A percentile compares a stretch with the other conserved stretches of the same genome.
Conservation (phyloP, 1,140 invertebrate species). For the Cataglyphis hispanica region DNA sequence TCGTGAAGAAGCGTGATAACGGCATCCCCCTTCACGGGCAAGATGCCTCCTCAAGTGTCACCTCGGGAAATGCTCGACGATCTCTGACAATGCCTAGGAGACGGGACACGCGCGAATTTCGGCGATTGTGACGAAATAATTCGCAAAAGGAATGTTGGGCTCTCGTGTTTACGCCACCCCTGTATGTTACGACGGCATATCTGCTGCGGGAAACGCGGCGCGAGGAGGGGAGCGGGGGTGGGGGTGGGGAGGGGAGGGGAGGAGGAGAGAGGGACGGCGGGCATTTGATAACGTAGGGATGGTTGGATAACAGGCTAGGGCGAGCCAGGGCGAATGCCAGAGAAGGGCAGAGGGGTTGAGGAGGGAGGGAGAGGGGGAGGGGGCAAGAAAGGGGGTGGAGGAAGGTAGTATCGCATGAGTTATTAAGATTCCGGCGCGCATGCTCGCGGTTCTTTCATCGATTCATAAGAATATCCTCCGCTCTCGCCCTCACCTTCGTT, state of each 20-base stretch:
- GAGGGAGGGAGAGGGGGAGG: conserved; percentile 12
- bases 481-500: conserved; percentile 59
- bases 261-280: conserved; percentile 52
- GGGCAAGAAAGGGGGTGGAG: neutral
- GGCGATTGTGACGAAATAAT: conserved; percentile 54
- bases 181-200: conserved; percentile 78
- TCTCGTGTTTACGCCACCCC: conserved; percentile 77
- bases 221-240: no score
- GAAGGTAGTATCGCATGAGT: conserved; percentile 82
- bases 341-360: no score
- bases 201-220: conserved; percentile 63
- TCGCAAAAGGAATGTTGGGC: conserved; percentile 66
- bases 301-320: conserved; percentile 66
- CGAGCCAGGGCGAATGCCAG: conserved; percentile 59
- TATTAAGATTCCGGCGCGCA: conserved; percentile 85
- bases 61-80: conserved; percentile 2
- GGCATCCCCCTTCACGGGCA: conserved; percentile 63
- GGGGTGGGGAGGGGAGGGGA: no score
- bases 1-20: neutral
- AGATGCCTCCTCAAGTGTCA: conserved; percentile 61
- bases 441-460: conserved; percentile 85
- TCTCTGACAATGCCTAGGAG: neutral
- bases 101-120: neutral
- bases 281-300: conserved; percentile 66
- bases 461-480: conserved; percentile 86